A percentile compares a stretch with the other conserved stretches of the same genome.
Conservation (phyloP, 1,140 invertebrate species). For the Neoseiulus cucumeris region DNA sequence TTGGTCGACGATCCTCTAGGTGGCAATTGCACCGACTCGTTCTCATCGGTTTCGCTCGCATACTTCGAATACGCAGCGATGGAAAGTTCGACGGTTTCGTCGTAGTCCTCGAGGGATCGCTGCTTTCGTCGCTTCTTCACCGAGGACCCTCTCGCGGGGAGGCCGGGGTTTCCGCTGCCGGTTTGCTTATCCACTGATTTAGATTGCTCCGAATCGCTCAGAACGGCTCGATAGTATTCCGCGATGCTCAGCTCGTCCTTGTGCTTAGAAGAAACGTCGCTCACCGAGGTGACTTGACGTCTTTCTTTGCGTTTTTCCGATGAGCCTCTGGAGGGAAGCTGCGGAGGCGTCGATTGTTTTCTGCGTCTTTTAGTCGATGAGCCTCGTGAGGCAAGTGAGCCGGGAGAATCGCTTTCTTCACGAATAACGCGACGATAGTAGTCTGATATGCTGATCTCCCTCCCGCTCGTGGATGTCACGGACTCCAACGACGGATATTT, state of each 20-base stretch:
- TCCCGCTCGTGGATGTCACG: too few relatives aligned
- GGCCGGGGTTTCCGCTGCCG: not conserved
- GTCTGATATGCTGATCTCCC: not conserved
- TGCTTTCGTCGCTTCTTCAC: slow-evolving; percentile 1
- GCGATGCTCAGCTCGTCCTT: not conserved
- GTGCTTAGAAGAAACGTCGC: not conserved
- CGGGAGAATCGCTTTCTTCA: not conserved
- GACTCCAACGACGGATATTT: too few relatives aligned
- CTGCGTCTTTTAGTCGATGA: not conserved
- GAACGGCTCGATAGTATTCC: not conserved
- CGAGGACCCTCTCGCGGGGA: not conserved
- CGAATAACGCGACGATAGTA: not conserved
- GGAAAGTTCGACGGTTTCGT: not conserved
- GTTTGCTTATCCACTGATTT: too few relatives aligned
- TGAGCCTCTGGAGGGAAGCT: not conserved
- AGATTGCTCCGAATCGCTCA: not conserved
- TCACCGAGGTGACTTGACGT: not conserved
- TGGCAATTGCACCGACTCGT: not conserved
- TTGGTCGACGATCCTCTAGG: not conserved
- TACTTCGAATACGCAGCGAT: slow-evolving; percentile 3
- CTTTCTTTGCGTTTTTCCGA: not conserved
- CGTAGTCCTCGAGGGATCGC: not conserved
- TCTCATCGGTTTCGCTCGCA: not conserved
- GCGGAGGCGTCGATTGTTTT: not conserved
- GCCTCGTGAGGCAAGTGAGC: not conserved